Percentiles rank a stretch among this genome's conserved stretches.
These are phyloP conservation scores for Echinops telfairi DNA, from an alignment of 2,113 vertebrate genomes.

Conservation along the genomic window DNA sequence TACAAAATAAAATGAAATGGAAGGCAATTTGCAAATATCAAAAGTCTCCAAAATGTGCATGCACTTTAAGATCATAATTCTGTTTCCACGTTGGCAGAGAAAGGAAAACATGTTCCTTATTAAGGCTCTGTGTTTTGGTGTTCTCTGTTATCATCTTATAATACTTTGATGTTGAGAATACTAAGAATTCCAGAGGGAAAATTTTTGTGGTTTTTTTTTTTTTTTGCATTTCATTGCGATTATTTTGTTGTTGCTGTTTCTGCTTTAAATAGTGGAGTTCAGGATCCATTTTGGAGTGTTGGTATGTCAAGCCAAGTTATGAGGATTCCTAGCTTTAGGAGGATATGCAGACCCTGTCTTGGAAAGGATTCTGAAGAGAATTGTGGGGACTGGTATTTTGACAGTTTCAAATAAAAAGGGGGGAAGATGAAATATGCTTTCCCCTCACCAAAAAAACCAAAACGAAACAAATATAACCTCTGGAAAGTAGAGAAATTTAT, in stretches of 20 bases:
- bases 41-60: background rate
- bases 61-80: background rate
- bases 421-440: background rate
- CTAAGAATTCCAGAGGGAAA: background rate
- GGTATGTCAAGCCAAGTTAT: background rate
- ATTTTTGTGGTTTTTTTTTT: background rate
- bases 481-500: background rate
- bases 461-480: background rate
- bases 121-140: background rate
- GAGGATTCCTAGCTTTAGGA: background rate
- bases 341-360: background rate
- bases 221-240: background rate
- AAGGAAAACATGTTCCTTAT: background rate
- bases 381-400: background rate
- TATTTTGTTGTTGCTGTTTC: background rate
- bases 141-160: constrained; percentile 8
- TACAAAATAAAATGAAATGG: constrained; percentile 3
- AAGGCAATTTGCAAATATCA: background rate
- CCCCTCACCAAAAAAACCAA: background rate
- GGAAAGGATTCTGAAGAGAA: background rate
- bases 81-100: constrained; percentile 2
- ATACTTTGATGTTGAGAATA: background rate
- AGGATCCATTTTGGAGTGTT: background rate
- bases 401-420: constrained; percentile 6
- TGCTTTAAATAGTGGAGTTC: background rate